Conservation (phyloP, 2,113 vertebrate species). For the Serilophus lunatus region DNA sequence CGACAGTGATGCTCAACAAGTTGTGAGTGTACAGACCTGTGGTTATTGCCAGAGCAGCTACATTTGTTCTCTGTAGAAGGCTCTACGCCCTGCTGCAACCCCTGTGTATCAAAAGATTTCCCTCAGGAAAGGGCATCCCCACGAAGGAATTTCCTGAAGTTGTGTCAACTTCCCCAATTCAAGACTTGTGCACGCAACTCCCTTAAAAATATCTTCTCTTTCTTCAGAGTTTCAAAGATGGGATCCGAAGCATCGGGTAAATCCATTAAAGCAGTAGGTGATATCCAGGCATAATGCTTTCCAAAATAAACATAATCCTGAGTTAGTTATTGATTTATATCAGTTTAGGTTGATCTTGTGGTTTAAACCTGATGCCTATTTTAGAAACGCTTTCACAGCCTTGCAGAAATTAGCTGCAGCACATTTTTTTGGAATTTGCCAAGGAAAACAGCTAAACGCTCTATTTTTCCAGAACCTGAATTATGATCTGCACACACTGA, state of each 20-base stretch:
- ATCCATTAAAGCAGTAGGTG: slow-evolving; percentile 62
- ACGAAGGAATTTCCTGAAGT: background rate
- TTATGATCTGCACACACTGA: slow-evolving; percentile 60
- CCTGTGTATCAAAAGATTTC: background rate
- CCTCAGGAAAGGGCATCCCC: background rate
- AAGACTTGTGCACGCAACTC: accelerated
- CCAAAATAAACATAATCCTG: slow-evolving; percentile 63
- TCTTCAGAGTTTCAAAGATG: slow-evolving; percentile 30
- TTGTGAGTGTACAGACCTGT: background rate
- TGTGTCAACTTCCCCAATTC: background rate
- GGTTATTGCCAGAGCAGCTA: background rate
- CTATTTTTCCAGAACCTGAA: slow-evolving; percentile 67
- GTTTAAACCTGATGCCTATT: slow-evolving; percentile 66
- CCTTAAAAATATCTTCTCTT: slow-evolving; percentile 23
- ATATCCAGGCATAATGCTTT: slow-evolving; percentile 40
- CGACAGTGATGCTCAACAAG: accelerated
- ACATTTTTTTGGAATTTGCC: slow-evolving; percentile 62
- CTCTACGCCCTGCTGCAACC: background rate
- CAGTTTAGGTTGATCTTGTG: slow-evolving; percentile 64
- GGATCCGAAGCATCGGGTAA: slow-evolving; percentile 49
- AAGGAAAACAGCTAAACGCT: slow-evolving; percentile 63
- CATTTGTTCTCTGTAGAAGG: accelerated
- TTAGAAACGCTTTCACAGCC: slow-evolving; percentile 68
- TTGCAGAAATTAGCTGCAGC: slow-evolving; percentile 61
- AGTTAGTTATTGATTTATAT: slow-evolving; percentile 67